Evolutionary conservation across 92 coral and sea anemone genomes (phyloP).

Genomic region (Plumapathes pennacea): DNA sequence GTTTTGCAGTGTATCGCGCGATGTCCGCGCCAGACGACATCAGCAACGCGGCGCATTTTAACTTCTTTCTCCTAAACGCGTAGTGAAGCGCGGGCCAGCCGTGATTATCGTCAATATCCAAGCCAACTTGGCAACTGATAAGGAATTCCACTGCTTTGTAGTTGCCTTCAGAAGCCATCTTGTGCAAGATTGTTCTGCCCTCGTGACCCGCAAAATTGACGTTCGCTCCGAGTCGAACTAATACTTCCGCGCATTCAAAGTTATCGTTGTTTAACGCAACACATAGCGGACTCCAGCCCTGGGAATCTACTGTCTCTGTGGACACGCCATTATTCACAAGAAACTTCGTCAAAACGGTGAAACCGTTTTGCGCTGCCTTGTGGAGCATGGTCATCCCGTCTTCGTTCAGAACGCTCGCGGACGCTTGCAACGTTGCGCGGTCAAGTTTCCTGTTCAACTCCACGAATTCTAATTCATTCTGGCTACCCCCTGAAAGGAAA

Average conservation of each 20-base stretch:
- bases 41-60: conserved; percentile 78
- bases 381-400: conserved; percentile 56
- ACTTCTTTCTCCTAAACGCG: conserved; percentile 52
- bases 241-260: conserved; percentile 60
- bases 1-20: conserved; percentile 59
- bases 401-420: conserved; percentile 19
- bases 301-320: conserved; percentile 50
- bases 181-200: conserved; percentile 67
- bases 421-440: conserved; percentile 13
- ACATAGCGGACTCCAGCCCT: conserved; percentile 70
- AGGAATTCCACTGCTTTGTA: conserved; percentile 68
- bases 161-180: conserved; percentile 54
- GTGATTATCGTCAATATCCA: conserved; percentile 43
- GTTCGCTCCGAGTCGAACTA: conserved; percentile 58
- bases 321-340: conserved; percentile 55
- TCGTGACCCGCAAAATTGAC: conserved; percentile 37
- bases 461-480: conserved; percentile 20
- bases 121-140: conserved; percentile 51
- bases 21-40: conserved; percentile 69
- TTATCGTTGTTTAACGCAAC: conserved; percentile 62
- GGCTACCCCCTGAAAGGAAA: conserved; percentile 27
- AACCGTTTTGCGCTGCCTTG: conserved; percentile 68
- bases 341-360: conserved; percentile 28
- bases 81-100: conserved; percentile 90
- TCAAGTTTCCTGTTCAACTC: conserved; percentile 35